Conservation (phyloP, 2,797 vertebrate species). For the Ptychobarbus kaznakovi region DNA sequence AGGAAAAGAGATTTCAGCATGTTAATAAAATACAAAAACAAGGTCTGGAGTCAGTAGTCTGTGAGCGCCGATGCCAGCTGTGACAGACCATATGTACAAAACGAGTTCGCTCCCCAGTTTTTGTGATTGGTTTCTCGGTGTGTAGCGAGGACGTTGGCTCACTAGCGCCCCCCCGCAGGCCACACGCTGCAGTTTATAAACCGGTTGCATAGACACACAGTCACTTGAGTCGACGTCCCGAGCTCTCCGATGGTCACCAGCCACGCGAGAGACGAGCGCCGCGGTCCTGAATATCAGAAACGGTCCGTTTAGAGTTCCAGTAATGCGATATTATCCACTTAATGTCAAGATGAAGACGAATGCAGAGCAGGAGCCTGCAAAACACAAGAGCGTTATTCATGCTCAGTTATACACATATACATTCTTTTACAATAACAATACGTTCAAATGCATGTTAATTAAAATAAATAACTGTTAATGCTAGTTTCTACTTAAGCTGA, state of each 20-base stretch:
- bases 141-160: constrained; percentile 80
- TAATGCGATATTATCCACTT: constrained; percentile 79
- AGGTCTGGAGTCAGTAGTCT: constrained; percentile 96
- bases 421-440: neutral
- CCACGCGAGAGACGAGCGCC: constrained; percentile 80
- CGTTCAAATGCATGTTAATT: neutral
- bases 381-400: constrained; percentile 2
- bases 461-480: neutral
- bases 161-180: constrained; percentile 82
- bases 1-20: constrained; percentile 78
- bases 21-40: constrained; percentile 84
- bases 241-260: constrained; percentile 90
- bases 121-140: constrained; percentile 82
- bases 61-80: constrained; percentile 93
- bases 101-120: constrained; percentile 76
- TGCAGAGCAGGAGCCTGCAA: constrained; percentile 92
- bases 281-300: constrained; percentile 99
- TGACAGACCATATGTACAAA: constrained; percentile 96
- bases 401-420: neutral
- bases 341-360: constrained; percentile 98
- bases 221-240: constrained; percentile 90
- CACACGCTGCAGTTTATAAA: constrained; percentile 85
- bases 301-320: constrained; percentile 75
- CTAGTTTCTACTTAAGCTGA: neutral
- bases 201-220: constrained; percentile 98